Evolutionary conservation across 1,140 invertebrate genomes (phyloP).

Genomic region (Eupristina koningsbergeri): DNA sequence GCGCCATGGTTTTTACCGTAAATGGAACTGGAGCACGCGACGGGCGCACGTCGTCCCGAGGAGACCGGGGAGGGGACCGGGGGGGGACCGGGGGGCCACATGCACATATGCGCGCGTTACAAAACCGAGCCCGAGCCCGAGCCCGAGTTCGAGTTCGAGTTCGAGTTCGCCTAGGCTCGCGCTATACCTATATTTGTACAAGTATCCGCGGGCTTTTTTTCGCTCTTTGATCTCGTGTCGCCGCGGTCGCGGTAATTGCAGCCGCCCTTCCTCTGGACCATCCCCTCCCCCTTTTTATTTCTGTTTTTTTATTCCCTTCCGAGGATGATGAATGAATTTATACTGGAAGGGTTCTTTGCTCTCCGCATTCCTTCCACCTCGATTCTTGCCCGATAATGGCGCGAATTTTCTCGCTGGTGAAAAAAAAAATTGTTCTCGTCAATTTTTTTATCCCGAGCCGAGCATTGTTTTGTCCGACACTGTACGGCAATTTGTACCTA

Average conservation of each 20-base stretch:
- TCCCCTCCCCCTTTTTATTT: not conserved
- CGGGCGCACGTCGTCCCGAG: conserved; percentile 6
- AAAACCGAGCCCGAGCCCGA: conserved; percentile 61
- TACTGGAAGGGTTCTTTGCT: not conserved
- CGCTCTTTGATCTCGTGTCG: conserved; percentile 7
- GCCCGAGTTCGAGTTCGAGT: no score
- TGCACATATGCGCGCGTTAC: conserved; percentile 57
- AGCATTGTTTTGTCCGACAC: no score
- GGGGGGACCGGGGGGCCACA: no score
- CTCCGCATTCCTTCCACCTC: not conserved
- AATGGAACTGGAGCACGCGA: conserved; percentile 68
- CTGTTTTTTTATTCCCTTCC: not conserved
- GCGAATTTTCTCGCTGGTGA: not conserved
- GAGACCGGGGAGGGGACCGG: not conserved
- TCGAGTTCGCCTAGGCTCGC: conserved; percentile 37
- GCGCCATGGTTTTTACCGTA: conserved; percentile 62
- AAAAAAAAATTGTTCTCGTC: no score
- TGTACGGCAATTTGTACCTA: no score
- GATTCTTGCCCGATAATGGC: not conserved
- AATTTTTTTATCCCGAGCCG: no score
- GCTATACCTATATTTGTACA: conserved; percentile 56
- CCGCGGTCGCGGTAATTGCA: not conserved
- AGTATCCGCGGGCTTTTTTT: conserved; percentile 50
- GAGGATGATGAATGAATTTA: conserved; percentile 8
- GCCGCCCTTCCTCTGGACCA: not conserved